phyloP scores from a whole-genome alignment of 2,797 vertebrate species.

The Sebastes itinus region DNA sequence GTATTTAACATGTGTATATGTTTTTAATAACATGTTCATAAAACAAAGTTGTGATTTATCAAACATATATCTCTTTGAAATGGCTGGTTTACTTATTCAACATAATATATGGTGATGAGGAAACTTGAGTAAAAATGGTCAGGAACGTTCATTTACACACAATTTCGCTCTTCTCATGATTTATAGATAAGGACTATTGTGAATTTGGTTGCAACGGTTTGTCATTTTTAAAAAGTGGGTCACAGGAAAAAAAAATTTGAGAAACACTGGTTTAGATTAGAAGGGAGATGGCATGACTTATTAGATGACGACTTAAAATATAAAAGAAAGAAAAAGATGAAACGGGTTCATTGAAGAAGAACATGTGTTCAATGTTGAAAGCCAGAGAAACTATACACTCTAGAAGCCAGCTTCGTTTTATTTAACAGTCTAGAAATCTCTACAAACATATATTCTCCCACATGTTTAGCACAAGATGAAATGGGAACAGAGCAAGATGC shows the following conservation, averaged over 20 bases:
- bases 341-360: conserved; percentile 1
- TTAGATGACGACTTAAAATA: neutral
- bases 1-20: too few relatives aligned
- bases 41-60: too few relatives aligned
- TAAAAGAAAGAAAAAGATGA: conserved; percentile 2
- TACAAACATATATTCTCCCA: conserved; percentile 25
- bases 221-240: neutral
- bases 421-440: conserved; percentile 25
- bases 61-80: too few relatives aligned
- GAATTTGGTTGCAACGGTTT: neutral
- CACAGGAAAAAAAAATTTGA: too few relatives aligned
- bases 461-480: conserved; percentile 33
- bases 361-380: neutral
- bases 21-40: too few relatives aligned
- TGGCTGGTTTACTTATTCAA: too few relatives aligned
- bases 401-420: conserved; percentile 19
- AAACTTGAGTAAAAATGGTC: too few relatives aligned
- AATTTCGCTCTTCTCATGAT: too few relatives aligned
- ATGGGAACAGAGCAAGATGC: conserved; percentile 37
- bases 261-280: neutral
- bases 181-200: too few relatives aligned
- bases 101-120: too few relatives aligned
- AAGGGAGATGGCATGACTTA: neutral
- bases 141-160: too few relatives aligned
- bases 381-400: neutral